phyloP scores from a whole-genome alignment of 2,888 invertebrate genomes.

The Sesia bembeciformis region DNA sequence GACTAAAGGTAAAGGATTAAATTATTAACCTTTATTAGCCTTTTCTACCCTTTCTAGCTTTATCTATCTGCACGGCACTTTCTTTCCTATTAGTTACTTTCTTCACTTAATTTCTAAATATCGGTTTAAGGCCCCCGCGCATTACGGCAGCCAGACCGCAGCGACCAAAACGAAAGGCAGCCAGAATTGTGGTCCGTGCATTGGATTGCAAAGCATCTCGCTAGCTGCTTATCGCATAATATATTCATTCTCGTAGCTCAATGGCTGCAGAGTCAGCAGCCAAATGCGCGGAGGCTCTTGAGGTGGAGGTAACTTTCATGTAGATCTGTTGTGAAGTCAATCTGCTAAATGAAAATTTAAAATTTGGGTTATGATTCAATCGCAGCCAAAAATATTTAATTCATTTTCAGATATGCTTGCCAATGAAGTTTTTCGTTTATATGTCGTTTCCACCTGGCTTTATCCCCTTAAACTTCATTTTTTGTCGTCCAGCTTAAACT shows the following conservation, averaged over 20 bases:
- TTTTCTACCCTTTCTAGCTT: slow-evolving; percentile 8
- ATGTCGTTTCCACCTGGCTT: neutral
- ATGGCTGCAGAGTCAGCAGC: too few species aligned
- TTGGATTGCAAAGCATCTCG: too few species aligned
- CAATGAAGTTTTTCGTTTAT: neutral
- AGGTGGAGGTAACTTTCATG: neutral
- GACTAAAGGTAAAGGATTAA: too few species aligned
- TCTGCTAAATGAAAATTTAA: neutral
- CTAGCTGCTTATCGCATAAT: too few species aligned
- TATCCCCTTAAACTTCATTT: neutral
- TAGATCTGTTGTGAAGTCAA: neutral
- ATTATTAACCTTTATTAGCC: slow-evolving; percentile 4
- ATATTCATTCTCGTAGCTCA: too few species aligned
- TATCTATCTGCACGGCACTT: slow-evolving; percentile 19
- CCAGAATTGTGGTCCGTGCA: too few species aligned
- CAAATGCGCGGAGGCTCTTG: neutral
- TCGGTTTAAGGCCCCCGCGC: neutral
- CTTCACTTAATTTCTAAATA: slow-evolving; percentile 3
- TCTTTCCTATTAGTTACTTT: slow-evolving; percentile 9
- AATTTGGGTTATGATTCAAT: neutral
- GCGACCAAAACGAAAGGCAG: too few species aligned
- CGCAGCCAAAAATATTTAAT: neutral
- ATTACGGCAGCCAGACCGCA: too few species aligned
- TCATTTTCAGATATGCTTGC: neutral
- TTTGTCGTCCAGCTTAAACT: neutral